Percentiles rank a stretch among this genome's conserved stretches.
These are phyloP conservation scores for Linnaemya vulpina DNA, from an alignment of 2,888 invertebrate species.

Conservation along the genomic window DNA sequence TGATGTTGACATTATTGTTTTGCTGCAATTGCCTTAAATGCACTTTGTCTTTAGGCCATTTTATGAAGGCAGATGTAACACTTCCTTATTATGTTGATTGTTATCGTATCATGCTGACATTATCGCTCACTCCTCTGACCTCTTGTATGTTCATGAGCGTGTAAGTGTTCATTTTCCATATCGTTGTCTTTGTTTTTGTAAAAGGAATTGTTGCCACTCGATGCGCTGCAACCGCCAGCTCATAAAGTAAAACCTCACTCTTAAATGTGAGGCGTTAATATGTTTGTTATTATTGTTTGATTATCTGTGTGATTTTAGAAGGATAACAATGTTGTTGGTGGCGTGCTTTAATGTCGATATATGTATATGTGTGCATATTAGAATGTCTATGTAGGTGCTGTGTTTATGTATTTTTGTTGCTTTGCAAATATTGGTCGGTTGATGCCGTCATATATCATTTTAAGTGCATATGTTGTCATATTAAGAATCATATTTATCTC, in stretches of 20 bases:
- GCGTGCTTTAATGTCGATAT: conserved; percentile 42
- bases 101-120: conserved; percentile 64
- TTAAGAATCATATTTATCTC: conserved; percentile 72
- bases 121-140: conserved; percentile 36
- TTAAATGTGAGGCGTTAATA: conserved; percentile 57
- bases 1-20: conserved; percentile 69
- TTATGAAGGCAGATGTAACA: conserved; percentile 68
- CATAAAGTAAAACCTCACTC: conserved; percentile 11
- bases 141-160: background rate
- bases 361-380: background rate
- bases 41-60: conserved; percentile 68
- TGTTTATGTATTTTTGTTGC: conserved; percentile 15
- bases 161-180: conserved; percentile 8
- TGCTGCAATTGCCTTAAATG: conserved; percentile 66
- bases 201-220: conserved; percentile 31
- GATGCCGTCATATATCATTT: conserved; percentile 69
- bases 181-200: conserved; percentile 10
- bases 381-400: conserved; percentile 8
- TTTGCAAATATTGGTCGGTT: conserved; percentile 54
- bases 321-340: conserved; percentile 41
- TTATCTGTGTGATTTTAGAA: conserved; percentile 39
- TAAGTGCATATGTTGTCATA: conserved; percentile 71
- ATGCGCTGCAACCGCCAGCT: conserved; percentile 31
- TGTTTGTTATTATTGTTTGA: conserved; percentile 56
- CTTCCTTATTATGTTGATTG: conserved; percentile 70